A percentile compares a stretch with the other conserved stretches of the same genome.
Conservation (phyloP, 2,113 vertebrate species). For the Petaurus breviceps region DNA sequence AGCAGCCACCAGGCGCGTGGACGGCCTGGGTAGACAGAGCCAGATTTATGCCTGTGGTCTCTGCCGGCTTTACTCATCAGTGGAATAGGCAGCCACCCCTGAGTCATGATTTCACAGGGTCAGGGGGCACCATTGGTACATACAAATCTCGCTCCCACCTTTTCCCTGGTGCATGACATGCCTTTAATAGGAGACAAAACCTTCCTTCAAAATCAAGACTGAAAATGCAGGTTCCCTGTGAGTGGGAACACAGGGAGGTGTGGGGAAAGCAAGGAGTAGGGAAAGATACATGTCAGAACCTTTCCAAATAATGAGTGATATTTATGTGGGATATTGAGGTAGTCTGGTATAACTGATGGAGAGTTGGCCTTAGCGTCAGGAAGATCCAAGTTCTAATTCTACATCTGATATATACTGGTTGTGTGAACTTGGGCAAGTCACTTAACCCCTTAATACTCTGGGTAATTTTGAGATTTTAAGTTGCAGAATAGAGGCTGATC, state of each 20-base stretch:
- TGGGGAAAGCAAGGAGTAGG: not conserved
- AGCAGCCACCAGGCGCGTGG: slow-evolving; percentile 37
- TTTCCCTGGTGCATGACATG: not conserved
- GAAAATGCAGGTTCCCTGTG: not conserved
- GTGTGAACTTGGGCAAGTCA: not conserved
- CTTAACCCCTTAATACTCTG: not conserved
- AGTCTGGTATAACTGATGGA: not conserved
- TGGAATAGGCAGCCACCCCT: not conserved
- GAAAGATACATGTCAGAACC: not conserved
- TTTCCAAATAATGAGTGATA: not conserved
- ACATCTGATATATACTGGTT: not conserved
- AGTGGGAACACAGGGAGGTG: not conserved
- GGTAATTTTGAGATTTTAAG: not conserved
- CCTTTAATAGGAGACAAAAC: not conserved
- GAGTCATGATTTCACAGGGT: not conserved
- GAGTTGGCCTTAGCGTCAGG: not conserved
- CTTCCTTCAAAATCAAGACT: not conserved
- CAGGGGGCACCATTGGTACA: not conserved
- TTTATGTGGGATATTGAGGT: not conserved
- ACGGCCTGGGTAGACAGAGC: not conserved
- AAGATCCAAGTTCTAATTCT: not conserved
- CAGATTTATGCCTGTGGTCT: slow-evolving; percentile 39
- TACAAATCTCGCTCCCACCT: not conserved
- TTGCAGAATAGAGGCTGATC: not conserved
- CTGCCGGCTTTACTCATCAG: slow-evolving; percentile 12